These are phyloP conservation scores for Argyra leucocephala DNA, from an alignment of 2,888 invertebrate genomes.

Conservation along the genomic window DNA sequence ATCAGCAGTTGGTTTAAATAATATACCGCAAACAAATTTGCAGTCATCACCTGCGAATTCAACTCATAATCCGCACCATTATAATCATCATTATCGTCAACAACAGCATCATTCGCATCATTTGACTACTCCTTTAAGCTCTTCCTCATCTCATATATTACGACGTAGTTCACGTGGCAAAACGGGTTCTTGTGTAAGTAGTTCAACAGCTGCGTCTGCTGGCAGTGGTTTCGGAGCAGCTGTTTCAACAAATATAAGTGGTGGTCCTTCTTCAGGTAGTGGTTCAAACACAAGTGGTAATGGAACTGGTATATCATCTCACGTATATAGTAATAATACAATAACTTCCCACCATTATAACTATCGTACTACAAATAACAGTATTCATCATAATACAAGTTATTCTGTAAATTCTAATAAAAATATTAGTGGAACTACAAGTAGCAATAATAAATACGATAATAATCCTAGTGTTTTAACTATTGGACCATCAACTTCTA, in stretches of 20 bases:
- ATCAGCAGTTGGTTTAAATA: constrained; percentile 19
- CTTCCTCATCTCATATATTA: constrained; percentile 35
- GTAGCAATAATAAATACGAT: constrained; percentile 36
- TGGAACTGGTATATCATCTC: constrained; percentile 25
- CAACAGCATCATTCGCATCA: constrained; percentile 1
- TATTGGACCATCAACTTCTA: constrained; percentile 23
- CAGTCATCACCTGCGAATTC: constrained; percentile 17
- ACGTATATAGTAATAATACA: constrained; percentile 20
- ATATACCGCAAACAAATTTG: constrained; percentile 16
- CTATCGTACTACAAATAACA: constrained; percentile 44
- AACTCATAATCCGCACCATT: constrained; percentile 24
- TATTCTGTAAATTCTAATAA: constrained; percentile 24
- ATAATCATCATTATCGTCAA: constrained; percentile 19
- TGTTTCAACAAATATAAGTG: constrained; percentile 9
- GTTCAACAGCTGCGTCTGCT: constrained; percentile 30
- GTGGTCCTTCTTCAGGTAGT: constrained; percentile 17
- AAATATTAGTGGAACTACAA: constrained; percentile 34
- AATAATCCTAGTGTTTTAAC: constrained; percentile 25
- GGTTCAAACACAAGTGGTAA: constrained; percentile 27
- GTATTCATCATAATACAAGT: constrained; percentile 36
- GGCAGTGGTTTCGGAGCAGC: constrained; percentile 15
- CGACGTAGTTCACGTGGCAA: constrained; percentile 44
- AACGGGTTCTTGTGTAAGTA: constrained; percentile 44
- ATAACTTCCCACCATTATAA: constrained; percentile 21
- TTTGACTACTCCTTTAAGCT: constrained; percentile 9